Evolutionary conservation across 2,888 invertebrate species (phyloP), one percentile per base, ranked within the genome.

Genomic region (Polydrusus cervinus): DNA sequence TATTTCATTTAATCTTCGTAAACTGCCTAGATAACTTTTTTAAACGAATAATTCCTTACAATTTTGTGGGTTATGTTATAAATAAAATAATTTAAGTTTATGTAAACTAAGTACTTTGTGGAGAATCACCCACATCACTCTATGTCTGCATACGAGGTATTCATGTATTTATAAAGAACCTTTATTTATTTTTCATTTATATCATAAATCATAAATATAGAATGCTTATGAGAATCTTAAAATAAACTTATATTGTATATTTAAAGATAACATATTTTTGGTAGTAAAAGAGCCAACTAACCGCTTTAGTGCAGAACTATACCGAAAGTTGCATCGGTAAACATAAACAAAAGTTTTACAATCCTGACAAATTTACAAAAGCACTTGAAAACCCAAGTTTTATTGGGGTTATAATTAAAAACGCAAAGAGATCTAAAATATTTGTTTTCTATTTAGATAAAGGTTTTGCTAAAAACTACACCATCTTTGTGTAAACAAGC

Each of bases 381-480:
- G 73, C 47, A 74, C 77, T 77, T 71, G 71, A 77, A 67, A 77
- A 67, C 71, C 71, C 68, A 57, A 70, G 66, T 74, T 76, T 74
- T 77, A 77, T 77, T 77, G 67, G 74, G 71, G 55, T 53, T 77
- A 71, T 77, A 77, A 77, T 77, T 71, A 74, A 64, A 71, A 77
- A 74, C 51, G 66, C 69, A 76, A 76, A 76, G 73, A 67, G 16
- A 14, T 67, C 71, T 65, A 74, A 77, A 72, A 77, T 71, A 51
- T 77, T 66, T 74, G 71, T 74, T 74, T 71, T 49, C 73, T 73
- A 76, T 70, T 74, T 73, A 55, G 64, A 74, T 53, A 71, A 74
- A 64, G 71, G 71, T 25, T 74, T 77, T 68, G 77, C 77, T 77
- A 77, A 77, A 77, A 77, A 71, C 74, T 62, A 77, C 77, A 74